Evolutionary conservation across 1,140 invertebrate species (phyloP).

Genomic region (Danaus plexippus): DNA sequence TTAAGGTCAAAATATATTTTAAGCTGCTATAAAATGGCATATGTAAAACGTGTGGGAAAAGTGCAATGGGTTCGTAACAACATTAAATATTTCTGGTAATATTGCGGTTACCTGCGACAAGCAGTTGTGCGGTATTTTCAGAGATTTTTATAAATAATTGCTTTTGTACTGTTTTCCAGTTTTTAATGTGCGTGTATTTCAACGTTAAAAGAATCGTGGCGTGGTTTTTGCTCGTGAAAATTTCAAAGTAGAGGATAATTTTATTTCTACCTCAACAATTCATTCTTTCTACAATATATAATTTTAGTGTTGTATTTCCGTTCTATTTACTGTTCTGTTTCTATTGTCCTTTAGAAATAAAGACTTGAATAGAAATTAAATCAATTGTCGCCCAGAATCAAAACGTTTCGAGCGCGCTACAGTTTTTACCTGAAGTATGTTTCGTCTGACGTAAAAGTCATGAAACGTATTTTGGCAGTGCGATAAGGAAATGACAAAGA

Average conservation of each 20-base stretch:
- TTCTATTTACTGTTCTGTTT: slow-evolving; percentile 18
- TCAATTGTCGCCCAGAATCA: slow-evolving; percentile 26
- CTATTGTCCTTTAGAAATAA: slow-evolving; percentile 13
- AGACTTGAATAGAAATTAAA: slow-evolving; percentile 13
- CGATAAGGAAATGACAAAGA: slow-evolving; percentile 71
- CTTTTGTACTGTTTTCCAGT: slow-evolving; percentile 46
- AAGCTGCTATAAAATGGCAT: slow-evolving; percentile 40
- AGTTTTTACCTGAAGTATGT: slow-evolving; percentile 60
- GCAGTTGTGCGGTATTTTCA: slow-evolving; percentile 52
- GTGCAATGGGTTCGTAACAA: slow-evolving; percentile 46
- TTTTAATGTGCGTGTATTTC: slow-evolving; percentile 42
- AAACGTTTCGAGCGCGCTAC: slow-evolving; percentile 31
- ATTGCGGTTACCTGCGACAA: slow-evolving; percentile 58
- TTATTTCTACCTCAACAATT: slow-evolving; percentile 27
- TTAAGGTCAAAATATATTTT: slow-evolving; percentile 48
- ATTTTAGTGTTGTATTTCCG: slow-evolving; percentile 20
- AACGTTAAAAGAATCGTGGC: slow-evolving; percentile 37
- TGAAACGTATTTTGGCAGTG: slow-evolving; percentile 68
- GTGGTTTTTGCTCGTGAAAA: slow-evolving; percentile 41
- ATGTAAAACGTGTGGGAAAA: slow-evolving; percentile 40
- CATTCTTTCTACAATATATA: slow-evolving; percentile 26
- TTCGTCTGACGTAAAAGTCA: slow-evolving; percentile 61
- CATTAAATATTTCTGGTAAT: slow-evolving; percentile 62
- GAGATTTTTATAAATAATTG: slow-evolving; percentile 64
- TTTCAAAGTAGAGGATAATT: slow-evolving; percentile 33